These are phyloP conservation scores for Silvanus unidentatus DNA, from an alignment of 2,888 invertebrate genomes.

Conservation along the genomic window DNA sequence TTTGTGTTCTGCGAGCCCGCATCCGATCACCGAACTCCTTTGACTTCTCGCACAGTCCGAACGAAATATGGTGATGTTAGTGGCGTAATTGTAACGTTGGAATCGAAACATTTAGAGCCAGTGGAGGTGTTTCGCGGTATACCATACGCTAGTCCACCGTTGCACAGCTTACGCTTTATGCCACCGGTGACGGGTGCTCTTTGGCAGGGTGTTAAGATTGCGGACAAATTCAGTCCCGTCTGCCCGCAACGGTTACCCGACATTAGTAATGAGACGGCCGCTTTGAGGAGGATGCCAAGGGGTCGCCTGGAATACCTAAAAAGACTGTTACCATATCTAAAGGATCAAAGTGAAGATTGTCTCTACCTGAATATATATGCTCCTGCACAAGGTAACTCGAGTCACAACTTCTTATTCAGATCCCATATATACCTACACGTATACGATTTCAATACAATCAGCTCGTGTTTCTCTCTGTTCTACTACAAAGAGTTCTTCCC, in stretches of 20 bases:
- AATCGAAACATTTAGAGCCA: slow-evolving; percentile 74
- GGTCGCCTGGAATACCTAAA: slow-evolving; percentile 84
- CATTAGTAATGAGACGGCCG: slow-evolving; percentile 77
- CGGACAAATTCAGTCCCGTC: slow-evolving; percentile 82
- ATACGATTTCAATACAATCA: no score
- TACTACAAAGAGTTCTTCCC: no score
- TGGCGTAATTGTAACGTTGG: slow-evolving; percentile 77
- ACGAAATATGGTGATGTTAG: slow-evolving; percentile 85
- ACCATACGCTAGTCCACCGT: slow-evolving; percentile 90
- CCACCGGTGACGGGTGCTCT: slow-evolving; percentile 90
- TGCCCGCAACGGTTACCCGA: slow-evolving; percentile 89
- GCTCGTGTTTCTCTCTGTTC: no score
- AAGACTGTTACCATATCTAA: slow-evolving; percentile 78
- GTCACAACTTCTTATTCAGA: no score
- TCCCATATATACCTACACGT: no score
- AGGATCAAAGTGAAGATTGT: slow-evolving; percentile 94
- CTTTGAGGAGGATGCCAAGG: slow-evolving; percentile 77
- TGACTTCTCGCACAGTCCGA: slow-evolving; percentile 77
- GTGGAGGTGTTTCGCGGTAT: slow-evolving; percentile 92
- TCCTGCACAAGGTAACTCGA: slow-evolving; percentile 80
- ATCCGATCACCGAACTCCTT: slow-evolving; percentile 43
- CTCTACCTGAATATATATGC: slow-evolving; percentile 95
- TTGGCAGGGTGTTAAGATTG: slow-evolving; percentile 85
- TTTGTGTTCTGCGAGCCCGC: slow-evolving; percentile 28
- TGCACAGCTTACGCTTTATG: slow-evolving; percentile 88